A percentile compares a stretch with the other conserved stretches of the same genome.
These are phyloP conservation scores for Silurus meridionalis DNA, from an alignment of 2,113 vertebrate genomes.

Conservation along the genomic window DNA sequence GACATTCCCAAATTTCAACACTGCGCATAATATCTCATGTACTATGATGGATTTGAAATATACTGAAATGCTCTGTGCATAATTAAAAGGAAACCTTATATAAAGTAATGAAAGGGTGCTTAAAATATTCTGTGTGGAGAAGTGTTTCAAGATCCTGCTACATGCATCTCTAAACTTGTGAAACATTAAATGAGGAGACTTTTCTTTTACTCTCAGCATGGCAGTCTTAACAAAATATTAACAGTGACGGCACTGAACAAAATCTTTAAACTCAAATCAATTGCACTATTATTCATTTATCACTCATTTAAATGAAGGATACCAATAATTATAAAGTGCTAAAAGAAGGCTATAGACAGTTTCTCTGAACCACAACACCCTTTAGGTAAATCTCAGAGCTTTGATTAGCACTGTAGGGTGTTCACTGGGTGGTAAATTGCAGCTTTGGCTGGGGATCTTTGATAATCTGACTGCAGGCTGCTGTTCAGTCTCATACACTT, in stretches of 20 bases:
- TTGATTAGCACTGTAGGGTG: slow-evolving; percentile 4
- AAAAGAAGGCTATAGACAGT: neutral
- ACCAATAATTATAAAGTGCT: neutral
- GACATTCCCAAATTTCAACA: neutral
- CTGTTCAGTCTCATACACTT: neutral
- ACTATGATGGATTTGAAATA: neutral
- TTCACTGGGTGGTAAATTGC: slow-evolving; percentile 19
- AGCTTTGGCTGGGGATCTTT: neutral
- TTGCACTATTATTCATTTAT: neutral
- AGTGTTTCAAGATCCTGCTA: neutral
- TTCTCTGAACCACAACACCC: slow-evolving; percentile 8
- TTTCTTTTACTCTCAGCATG: neutral
- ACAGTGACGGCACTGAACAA: neutral
- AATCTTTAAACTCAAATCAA: neutral
- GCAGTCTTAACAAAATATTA: neutral
- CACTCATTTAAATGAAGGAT: neutral
- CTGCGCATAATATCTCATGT: neutral
- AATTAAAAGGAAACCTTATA: neutral
- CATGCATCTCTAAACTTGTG: neutral
- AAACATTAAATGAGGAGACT: neutral
- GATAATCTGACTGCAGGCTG: neutral
- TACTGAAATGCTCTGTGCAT: neutral
- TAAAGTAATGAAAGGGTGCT: neutral
- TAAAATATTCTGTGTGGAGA: neutral
- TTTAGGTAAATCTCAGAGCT: slow-evolving; percentile 6